Evolutionary conservation across 2,797 vertebrate species (phyloP), one percentile per base, ranked within the genome.

Genomic region (Mormyrus proboscirostris): DNA sequence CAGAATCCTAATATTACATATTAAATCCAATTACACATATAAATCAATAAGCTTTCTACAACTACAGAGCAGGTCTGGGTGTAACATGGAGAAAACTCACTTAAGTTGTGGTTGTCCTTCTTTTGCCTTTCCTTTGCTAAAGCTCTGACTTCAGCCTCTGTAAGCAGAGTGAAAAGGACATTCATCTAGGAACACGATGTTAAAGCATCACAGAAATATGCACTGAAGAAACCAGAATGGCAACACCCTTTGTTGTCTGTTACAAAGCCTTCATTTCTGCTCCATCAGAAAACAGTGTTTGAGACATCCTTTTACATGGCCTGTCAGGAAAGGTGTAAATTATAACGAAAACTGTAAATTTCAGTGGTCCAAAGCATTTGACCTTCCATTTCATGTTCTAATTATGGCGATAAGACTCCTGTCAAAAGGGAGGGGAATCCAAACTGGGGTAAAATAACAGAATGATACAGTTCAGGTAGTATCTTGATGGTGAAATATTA

Each of bases 81-180:
- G 3, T 83, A 9, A 10, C 47, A 29, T 25, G 49, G 29, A 29
- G 29, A 59, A 59, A 88, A 97, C 97, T 96, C 96, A 99, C 99
- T 99, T 91, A 99, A 93, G 92, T 99, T 99, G 95, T 99, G 99
- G 95, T 99, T 99, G 96, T 99, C 99, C 92, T 99, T 99, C 94
- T 99, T 99, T 91, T 99, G 99, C 91, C 99, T 96, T 93, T 99
- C 99, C 95, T 99, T 99, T 88, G 98, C 99, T 90, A 99, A 90
- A 0, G 99, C 99, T 93, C 99, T 97, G 0, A 98, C 98, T 93
- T 99, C 99, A 3, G 98, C 97, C 91, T 99, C 98, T 99, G 95
- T 90, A 96, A 95, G 12, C 38, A 47, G 50, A 88, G 19, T 22
- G 25, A 25, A 25, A 69, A n/a, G 22, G 2, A 51, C n/a, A 53